Conservation (phyloP, 2,113 vertebrate genomes). For the Geothlypis trichas region DNA sequence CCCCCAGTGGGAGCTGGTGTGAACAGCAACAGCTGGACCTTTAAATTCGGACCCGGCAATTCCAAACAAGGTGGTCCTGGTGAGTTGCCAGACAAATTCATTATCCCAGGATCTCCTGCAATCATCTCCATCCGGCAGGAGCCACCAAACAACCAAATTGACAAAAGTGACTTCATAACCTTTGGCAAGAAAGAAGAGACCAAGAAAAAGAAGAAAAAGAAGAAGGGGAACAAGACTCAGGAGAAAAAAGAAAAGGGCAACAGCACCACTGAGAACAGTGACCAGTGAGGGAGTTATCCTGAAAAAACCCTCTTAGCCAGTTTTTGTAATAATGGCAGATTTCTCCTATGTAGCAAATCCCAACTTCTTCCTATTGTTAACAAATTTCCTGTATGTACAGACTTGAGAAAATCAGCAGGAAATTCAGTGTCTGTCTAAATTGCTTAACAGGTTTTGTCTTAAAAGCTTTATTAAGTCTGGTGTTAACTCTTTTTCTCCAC, state of each 20-base stretch:
- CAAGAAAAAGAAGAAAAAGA: slow-evolving; percentile 99
- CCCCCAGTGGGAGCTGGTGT: slow-evolving; percentile 95
- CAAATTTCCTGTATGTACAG: slow-evolving; percentile 72
- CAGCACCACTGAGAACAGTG: slow-evolving; percentile 89
- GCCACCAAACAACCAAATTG: slow-evolving; percentile 88
- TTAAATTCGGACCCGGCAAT: slow-evolving; percentile 92
- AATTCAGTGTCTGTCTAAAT: slow-evolving; percentile 80
- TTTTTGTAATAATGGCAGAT: slow-evolving; percentile 81
- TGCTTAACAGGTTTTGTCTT: slow-evolving; percentile 81
- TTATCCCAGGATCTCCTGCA: slow-evolving; percentile 97
- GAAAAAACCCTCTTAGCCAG: slow-evolving; percentile 77
- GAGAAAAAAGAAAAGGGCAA: slow-evolving; percentile 97
- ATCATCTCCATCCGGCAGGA: slow-evolving; percentile 99
- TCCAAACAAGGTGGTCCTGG: slow-evolving; percentile 94
- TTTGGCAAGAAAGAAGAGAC: slow-evolving; percentile 98
- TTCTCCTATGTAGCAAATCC: slow-evolving; percentile 82
- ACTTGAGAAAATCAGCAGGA: slow-evolving; percentile 77
- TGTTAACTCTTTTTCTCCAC: slow-evolving; percentile 84
- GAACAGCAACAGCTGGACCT: slow-evolving; percentile 99
- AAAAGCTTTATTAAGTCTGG: slow-evolving; percentile 83
- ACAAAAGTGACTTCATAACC: slow-evolving; percentile 98
- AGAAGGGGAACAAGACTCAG: slow-evolving; percentile 94
- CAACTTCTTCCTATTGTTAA: slow-evolving; percentile 72
- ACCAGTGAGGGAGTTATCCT: slow-evolving; percentile 83
- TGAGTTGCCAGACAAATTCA: slow-evolving; percentile 98